These are phyloP conservation scores for Ethmia dodecea DNA, from an alignment of 2,888 invertebrate species.

Conservation along the genomic window DNA sequence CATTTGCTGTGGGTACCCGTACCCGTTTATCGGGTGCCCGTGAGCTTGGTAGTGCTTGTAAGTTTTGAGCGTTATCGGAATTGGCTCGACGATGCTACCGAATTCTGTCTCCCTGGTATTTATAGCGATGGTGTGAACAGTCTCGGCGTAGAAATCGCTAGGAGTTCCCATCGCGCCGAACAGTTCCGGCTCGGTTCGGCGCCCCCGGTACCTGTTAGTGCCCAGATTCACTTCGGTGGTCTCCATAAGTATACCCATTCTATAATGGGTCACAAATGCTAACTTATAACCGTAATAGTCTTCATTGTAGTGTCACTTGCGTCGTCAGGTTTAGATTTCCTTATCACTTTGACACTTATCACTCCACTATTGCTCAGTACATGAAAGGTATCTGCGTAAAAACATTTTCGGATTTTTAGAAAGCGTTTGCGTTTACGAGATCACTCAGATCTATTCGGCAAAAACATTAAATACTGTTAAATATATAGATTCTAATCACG, in stretches of 20 bases:
- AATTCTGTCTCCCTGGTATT: constrained; percentile 66
- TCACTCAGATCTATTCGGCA: too few species aligned
- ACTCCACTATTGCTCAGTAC: too few species aligned
- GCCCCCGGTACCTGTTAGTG: constrained; percentile 51
- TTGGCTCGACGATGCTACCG: constrained; percentile 59
- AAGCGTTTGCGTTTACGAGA: too few species aligned
- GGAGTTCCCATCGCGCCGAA: constrained; percentile 59
- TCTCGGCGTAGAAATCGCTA: constrained; percentile 50
- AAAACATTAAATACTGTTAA: too few species aligned
- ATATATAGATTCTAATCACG: too few species aligned
- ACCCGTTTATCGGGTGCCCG: constrained; percentile 39
- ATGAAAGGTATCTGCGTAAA: too few species aligned
- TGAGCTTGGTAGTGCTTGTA: constrained; percentile 49
- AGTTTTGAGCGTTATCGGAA: constrained; percentile 56
- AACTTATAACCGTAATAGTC: constrained; percentile 36
- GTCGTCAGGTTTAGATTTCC: too few species aligned
- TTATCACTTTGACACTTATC: too few species aligned
- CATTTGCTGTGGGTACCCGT: constrained; percentile 42
- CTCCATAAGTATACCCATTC: constrained; percentile 76
- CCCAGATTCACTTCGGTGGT: constrained; percentile 63
- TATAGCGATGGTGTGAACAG: constrained; percentile 58
- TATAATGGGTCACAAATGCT: constrained; percentile 46
- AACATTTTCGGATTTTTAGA: too few species aligned
- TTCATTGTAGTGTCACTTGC: constrained; percentile 38
- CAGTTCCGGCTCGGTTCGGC: constrained; percentile 40